Percentiles rank a stretch among this genome's conserved stretches.
These are phyloP conservation scores for Belonocnema kinseyi DNA, from an alignment of 1,140 invertebrate species.

Conservation along the genomic window DNA sequence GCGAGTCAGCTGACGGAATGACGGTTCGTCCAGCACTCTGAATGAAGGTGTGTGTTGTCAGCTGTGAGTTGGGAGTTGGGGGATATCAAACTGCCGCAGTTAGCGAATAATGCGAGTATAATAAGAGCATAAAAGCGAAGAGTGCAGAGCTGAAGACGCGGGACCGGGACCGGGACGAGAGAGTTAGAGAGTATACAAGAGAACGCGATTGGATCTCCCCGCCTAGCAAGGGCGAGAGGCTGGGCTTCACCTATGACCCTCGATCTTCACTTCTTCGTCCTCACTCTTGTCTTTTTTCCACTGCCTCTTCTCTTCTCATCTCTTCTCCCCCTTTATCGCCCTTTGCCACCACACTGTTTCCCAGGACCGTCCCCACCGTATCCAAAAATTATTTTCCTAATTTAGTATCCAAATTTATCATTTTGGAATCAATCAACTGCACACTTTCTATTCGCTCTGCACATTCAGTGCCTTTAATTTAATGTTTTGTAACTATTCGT, in stretches of 20 bases:
- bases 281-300: slow-evolving; percentile 42
- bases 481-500: no score
- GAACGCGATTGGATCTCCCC: slow-evolving; percentile 71
- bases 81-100: slow-evolving; percentile 49
- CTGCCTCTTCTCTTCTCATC: slow-evolving; percentile 10
- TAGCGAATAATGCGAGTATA: slow-evolving; percentile 60
- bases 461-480: no score
- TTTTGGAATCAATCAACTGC: no score
- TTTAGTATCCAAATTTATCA: no score
- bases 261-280: slow-evolving; percentile 53
- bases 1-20: slow-evolving; percentile 7
- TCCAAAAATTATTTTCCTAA: no score
- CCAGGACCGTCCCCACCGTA: neutral
- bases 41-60: slow-evolving; percentile 42
- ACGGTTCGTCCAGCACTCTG: slow-evolving; percentile 27
- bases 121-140: slow-evolving; percentile 66
- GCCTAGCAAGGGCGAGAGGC: slow-evolving; percentile 70
- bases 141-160: slow-evolving; percentile 54
- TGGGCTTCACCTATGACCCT: slow-evolving; percentile 73
- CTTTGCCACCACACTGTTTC: slow-evolving; percentile 29
- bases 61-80: slow-evolving; percentile 32
- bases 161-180: slow-evolving; percentile 67
- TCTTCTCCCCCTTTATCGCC: slow-evolving; percentile 44
- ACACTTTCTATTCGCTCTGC: no score
- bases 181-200: slow-evolving; percentile 60